These are phyloP conservation scores for Molossus molossus DNA, from an alignment of 2,797 vertebrate genomes.

Conservation along the genomic window DNA sequence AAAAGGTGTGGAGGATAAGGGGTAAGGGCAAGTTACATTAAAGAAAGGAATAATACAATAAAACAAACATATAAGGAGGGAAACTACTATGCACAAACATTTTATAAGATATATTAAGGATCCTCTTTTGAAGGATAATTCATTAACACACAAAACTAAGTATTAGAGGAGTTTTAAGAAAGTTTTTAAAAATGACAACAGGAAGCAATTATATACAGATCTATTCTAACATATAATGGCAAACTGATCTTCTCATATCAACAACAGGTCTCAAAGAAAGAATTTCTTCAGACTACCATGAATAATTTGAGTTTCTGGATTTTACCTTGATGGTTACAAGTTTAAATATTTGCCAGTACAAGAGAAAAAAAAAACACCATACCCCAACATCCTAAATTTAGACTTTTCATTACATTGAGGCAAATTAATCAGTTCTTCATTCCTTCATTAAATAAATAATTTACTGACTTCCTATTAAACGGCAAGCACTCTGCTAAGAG, in stretches of 20 bases:
- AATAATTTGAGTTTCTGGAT: conserved; percentile 64
- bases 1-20: conserved; percentile 83
- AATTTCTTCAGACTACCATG: conserved; percentile 64
- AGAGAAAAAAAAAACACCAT: neutral
- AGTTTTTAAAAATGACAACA: conserved; percentile 47
- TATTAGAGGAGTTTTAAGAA: conserved; percentile 50
- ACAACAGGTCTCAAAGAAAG: conserved; percentile 38
- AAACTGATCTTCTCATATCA: conserved; percentile 2
- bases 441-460: conserved; percentile 49
- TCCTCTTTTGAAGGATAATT: conserved; percentile 36
- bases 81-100: conserved; percentile 62
- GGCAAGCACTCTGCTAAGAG: conserved; percentile 42
- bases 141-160: conserved; percentile 70
- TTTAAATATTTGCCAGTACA: conserved; percentile 52
- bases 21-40: conserved; percentile 83
- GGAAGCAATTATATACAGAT: conserved; percentile 55
- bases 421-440: conserved; percentile 43
- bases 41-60: conserved; percentile 86
- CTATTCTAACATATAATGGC: conserved; percentile 17
- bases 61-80: conserved; percentile 75
- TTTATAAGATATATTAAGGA: conserved; percentile 43
- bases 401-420: conserved; percentile 59
- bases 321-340: conserved; percentile 35
- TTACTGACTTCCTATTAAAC: conserved; percentile 45
- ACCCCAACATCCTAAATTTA: conserved; percentile 42